phyloP scores from a whole-genome alignment of 2,797 vertebrate species.

The Neostethus bicornis region DNA sequence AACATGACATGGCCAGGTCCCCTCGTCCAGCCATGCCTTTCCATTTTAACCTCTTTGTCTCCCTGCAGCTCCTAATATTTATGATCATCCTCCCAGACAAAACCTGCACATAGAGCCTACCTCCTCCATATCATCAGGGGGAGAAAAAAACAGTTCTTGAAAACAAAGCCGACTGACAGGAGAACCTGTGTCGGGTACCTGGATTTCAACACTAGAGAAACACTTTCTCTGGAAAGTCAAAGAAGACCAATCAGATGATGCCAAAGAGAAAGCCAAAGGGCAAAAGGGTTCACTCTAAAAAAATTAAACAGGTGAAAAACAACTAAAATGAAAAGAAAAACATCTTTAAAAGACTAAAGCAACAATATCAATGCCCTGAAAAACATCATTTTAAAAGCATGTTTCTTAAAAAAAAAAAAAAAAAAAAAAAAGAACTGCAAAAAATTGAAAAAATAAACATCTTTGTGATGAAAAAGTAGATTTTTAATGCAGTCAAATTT shows the following conservation, averaged over 20 bases:
- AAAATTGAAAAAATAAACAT: slow-evolving; percentile 52
- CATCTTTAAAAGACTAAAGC: too few relatives aligned
- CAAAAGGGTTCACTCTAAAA: slow-evolving; percentile 25
- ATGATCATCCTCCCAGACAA: slow-evolving; percentile 86
- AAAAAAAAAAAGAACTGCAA: slow-evolving; percentile 34
- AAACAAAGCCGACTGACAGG: slow-evolving; percentile 59
- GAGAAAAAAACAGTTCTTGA: slow-evolving; percentile 60
- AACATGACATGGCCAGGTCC: slow-evolving; percentile 93
- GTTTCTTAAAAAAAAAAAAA: slow-evolving; percentile 23
- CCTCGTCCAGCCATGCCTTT: slow-evolving; percentile 88
- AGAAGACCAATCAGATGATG: slow-evolving; percentile 21
- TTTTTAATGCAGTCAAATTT: slow-evolving; percentile 45
- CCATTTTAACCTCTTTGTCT: slow-evolving; percentile 88
- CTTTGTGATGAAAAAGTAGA: slow-evolving; percentile 35
- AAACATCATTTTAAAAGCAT: slow-evolving; percentile 33
- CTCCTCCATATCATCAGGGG: slow-evolving; percentile 28
- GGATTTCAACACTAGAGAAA: slow-evolving; percentile 60
- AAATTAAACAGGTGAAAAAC: not conserved
- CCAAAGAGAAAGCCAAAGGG: slow-evolving; percentile 41
- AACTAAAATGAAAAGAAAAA: slow-evolving; percentile 20
- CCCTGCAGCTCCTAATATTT: slow-evolving; percentile 88
- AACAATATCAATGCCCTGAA: too few relatives aligned
- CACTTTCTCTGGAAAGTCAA: slow-evolving; percentile 5
- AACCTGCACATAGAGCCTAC: slow-evolving; percentile 72
- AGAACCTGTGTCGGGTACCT: slow-evolving; percentile 48